Evolutionary conservation across 2,888 invertebrate species (phyloP).

Genomic region (Lutraria lutraria): DNA sequence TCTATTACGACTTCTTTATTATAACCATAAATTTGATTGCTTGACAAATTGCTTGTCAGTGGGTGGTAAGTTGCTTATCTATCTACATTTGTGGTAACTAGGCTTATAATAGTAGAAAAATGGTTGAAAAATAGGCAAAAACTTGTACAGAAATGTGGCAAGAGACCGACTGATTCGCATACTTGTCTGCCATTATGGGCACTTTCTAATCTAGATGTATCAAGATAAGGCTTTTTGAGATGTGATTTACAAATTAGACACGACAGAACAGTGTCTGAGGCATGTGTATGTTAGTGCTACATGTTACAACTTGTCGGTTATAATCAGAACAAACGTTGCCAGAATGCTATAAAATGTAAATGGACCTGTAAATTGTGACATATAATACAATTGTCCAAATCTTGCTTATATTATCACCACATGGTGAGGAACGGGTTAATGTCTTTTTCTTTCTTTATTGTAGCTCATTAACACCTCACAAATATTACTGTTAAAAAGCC

Average conservation of each 20-base stretch:
- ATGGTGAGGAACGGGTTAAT: background rate
- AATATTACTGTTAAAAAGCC: background rate
- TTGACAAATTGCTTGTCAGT: slow-evolving; percentile 70
- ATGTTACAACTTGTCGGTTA: slow-evolving; percentile 47
- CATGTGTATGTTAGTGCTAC: slow-evolving; percentile 51
- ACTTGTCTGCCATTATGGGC: slow-evolving; percentile 55
- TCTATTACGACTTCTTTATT: slow-evolving; percentile 65
- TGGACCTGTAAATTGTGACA: slow-evolving; percentile 51
- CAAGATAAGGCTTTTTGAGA: slow-evolving; percentile 42
- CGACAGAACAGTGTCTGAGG: slow-evolving; percentile 55
- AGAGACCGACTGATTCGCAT: slow-evolving; percentile 60
- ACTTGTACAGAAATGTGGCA: slow-evolving; percentile 55
- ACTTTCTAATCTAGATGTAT: slow-evolving; percentile 65
- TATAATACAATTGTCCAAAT: slow-evolving; percentile 32
- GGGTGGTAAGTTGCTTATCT: slow-evolving; percentile 69
- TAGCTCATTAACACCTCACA: background rate
- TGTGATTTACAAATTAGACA: slow-evolving; percentile 61
- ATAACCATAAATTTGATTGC: slow-evolving; percentile 48
- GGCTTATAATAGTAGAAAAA: slow-evolving; percentile 66
- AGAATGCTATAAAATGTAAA: slow-evolving; percentile 62
- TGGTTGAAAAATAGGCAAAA: slow-evolving; percentile 65
- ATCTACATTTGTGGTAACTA: slow-evolving; percentile 68
- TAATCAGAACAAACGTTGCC: slow-evolving; percentile 56
- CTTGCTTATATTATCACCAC: background rate
- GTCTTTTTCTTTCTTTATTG: background rate